Evolutionary conservation across 2,113 vertebrate species (phyloP).

Genomic region (Myotis brandtii): DNA sequence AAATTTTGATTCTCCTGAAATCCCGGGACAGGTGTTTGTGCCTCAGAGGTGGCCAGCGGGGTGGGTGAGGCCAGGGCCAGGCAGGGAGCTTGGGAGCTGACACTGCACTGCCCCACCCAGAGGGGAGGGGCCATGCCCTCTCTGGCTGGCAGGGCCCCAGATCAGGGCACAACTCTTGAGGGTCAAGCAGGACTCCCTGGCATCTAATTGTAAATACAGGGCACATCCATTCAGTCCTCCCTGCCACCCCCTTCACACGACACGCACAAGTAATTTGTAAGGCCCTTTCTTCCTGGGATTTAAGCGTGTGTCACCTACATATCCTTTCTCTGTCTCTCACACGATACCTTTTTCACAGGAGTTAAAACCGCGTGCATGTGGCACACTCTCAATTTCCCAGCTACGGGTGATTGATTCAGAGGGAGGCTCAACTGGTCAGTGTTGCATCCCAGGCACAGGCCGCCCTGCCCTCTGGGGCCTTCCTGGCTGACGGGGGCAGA

Average conservation of each 20-base stretch:
- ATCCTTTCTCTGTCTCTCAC: background rate
- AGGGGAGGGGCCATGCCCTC: background rate
- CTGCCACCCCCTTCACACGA: background rate
- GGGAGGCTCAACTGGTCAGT: fast-evolving
- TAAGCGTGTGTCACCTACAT: background rate
- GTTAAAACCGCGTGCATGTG: fast-evolving
- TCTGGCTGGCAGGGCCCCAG: background rate
- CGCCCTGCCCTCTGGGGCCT: background rate
- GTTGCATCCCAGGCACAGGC: background rate
- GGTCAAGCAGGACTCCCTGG: background rate
- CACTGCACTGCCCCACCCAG: background rate
- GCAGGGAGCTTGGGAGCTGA: background rate
- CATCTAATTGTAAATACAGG: background rate
- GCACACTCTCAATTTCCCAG: background rate
- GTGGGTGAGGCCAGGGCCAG: background rate
- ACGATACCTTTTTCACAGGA: fast-evolving
- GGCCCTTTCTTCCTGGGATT: background rate
- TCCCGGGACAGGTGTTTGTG: background rate
- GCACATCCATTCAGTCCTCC: background rate
- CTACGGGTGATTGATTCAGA: background rate
- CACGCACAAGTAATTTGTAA: background rate
- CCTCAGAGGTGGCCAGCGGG: background rate
- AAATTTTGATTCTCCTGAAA: background rate
- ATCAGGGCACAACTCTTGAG: background rate
- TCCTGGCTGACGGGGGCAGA: background rate